Evolutionary conservation across 2,888 invertebrate genomes (phyloP), one percentile per base, ranked within the genome.

Genomic region (Leptinotarsa juncta): DNA sequence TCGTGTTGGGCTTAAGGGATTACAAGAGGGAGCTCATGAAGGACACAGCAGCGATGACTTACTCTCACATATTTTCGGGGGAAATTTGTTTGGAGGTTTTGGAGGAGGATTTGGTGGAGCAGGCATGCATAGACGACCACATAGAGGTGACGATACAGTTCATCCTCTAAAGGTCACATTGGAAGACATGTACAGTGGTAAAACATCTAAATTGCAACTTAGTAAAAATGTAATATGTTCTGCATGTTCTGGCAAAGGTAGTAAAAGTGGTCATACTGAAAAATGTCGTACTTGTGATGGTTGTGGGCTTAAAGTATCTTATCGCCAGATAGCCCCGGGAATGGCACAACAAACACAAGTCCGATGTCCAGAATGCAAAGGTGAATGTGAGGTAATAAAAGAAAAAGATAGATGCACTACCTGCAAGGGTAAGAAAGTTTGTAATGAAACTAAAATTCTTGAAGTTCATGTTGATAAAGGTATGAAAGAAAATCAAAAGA

Each of bases 131-230:
- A 86, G 89, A 78, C 83, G 91, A 83, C 89, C 92, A 65, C 89
- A 90, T n/a, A 90, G 92, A 77, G 94, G 95, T n/a, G 94, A 95
- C 86, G 95, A 96, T 86, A 95, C 96, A 32, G 90, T 95, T 76
- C 94, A 96, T 86, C 93, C 94, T 20, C 88, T 97, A 23, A 94
- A 94, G 88, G 96, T 98, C 10, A 91, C 96, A 12, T 89, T 98
- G 82, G 97, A 97, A 88, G 96, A 97, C 85, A 90, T 97, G 86
- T 98, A 97, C 87, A 94, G 95, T 88, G 97, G 97, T 14, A 96
- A 96, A 89, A 94, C 94, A 67, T 90, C 95, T 2, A 95, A 95
- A 86, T 88, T 96, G 81, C 94, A 95, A 85, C 90, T 96, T 75
- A 94, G 93, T 86, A 95, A 95, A 89, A 95, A 94, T 88, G 91